A percentile compares a stretch with the other conserved stretches of the same genome.
phyloP scores from a whole-genome alignment of 2,797 vertebrate species.

The Parotocinclus haroldoi region DNA sequence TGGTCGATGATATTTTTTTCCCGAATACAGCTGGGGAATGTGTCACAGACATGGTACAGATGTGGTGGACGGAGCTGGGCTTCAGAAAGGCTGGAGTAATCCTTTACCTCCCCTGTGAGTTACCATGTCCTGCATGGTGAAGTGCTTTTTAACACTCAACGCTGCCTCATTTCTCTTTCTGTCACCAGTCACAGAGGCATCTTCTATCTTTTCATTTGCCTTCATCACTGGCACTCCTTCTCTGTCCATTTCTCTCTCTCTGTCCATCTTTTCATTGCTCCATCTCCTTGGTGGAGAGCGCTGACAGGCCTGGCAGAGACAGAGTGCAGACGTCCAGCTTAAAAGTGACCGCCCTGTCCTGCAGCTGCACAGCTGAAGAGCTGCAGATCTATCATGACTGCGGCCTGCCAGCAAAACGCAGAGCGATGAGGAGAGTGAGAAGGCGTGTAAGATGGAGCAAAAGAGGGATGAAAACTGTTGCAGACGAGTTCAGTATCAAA shows the following conservation, averaged over 20 bases:
- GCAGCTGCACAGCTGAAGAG: slow-evolving; percentile 64
- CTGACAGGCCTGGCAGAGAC: slow-evolving; percentile 75
- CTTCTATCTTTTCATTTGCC: slow-evolving; percentile 68
- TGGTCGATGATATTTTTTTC: no score
- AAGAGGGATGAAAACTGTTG: slow-evolving; percentile 26
- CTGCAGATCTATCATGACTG: slow-evolving; percentile 66
- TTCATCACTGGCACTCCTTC: slow-evolving; percentile 63
- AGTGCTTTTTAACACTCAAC: slow-evolving; percentile 27
- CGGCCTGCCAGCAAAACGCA: slow-evolving; percentile 39
- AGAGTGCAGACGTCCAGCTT: slow-evolving; percentile 69
- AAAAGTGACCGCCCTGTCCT: slow-evolving; percentile 73
- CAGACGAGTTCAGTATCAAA: slow-evolving; percentile 25
- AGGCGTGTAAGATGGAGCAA: background rate
- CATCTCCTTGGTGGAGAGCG: slow-evolving; percentile 53
- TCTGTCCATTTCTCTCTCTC: slow-evolving; percentile 59
- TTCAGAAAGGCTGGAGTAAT: slow-evolving; percentile 15
- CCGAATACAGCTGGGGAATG: no score
- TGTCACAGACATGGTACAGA: no score
- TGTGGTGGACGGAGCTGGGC: no score
- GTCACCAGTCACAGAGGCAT: slow-evolving; percentile 63
- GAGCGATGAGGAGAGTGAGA: slow-evolving; percentile 1
- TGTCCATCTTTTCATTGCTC: slow-evolving; percentile 52
- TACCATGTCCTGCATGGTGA: slow-evolving; percentile 17
- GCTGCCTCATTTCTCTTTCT: slow-evolving; percentile 67
- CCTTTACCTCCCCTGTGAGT: slow-evolving; percentile 16